phyloP scores from a whole-genome alignment of 2,113 vertebrate species.

The Pseudorasbora parva region DNA sequence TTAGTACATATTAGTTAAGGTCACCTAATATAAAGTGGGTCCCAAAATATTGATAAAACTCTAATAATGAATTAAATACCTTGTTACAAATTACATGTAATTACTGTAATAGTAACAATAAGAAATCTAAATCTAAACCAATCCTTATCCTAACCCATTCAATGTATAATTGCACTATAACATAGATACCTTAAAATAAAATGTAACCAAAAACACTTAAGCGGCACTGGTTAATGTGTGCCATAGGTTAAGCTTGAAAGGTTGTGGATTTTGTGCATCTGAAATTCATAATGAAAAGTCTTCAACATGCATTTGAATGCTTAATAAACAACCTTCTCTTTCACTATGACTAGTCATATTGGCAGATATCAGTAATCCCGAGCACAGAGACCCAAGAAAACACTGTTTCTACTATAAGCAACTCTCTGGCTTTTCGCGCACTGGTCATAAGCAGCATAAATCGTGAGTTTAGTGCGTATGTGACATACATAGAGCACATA shows the following conservation, averaged over 20 bases:
- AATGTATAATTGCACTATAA: no score
- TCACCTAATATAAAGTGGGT: no score
- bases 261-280: no score
- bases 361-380: background rate
- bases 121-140: no score
- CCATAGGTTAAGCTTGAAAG: background rate
- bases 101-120: no score
- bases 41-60: no score
- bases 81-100: no score
- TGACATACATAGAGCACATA: slow-evolving; percentile 72
- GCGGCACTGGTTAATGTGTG: background rate
- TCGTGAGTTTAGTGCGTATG: slow-evolving; percentile 69
- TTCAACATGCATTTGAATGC: background rate
- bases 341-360: background rate
- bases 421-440: slow-evolving; percentile 60
- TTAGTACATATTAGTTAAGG: no score
- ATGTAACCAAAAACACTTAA: background rate
- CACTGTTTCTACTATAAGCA: slow-evolving; percentile 21
- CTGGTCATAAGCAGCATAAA: slow-evolving; percentile 60
- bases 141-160: no score
- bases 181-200: no score
- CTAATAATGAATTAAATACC: no score
- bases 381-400: slow-evolving; percentile 17
- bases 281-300: background rate
- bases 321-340: background rate